Conservation (phyloP, 2,888 invertebrate species). For the Mactromeris polynyma region DNA sequence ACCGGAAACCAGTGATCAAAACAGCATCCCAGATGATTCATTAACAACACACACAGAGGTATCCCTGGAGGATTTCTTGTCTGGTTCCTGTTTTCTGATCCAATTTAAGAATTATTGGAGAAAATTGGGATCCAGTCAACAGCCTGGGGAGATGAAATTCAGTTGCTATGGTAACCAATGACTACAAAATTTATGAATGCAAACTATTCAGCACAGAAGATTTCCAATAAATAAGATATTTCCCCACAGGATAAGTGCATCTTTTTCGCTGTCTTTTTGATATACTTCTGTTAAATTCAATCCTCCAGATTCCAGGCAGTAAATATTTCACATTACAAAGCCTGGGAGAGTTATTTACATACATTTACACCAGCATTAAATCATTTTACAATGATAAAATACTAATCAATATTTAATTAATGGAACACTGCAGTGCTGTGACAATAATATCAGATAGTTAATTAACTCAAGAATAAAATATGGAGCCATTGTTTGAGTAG, state of each 20-base stretch:
- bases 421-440: neutral
- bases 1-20: neutral
- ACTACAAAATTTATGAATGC: conserved; percentile 42
- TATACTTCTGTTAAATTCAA: neutral
- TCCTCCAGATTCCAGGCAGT: neutral
- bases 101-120: conserved; percentile 31
- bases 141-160: conserved; percentile 43
- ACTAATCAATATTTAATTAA: conserved; percentile 18
- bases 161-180: conserved; percentile 42
- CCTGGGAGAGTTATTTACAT: neutral
- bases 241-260: neutral
- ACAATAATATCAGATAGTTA: neutral
- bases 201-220: neutral
- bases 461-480: conserved; percentile 4
- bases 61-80: neutral
- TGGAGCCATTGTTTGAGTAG: neutral
- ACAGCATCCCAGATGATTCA: conserved; percentile 28
- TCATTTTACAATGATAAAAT: neutral
- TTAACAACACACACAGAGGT: conserved; percentile 14
- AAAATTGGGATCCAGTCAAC: conserved; percentile 16
- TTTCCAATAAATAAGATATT: conserved; percentile 14
- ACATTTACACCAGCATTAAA: neutral
- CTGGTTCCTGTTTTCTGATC: conserved; percentile 30
- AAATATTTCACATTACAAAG: neutral
- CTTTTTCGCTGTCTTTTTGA: neutral